Base-by-base conservation (phyloP, 2,113 vertebrate genomes). In the Triplophysa dalaica region DNA sequence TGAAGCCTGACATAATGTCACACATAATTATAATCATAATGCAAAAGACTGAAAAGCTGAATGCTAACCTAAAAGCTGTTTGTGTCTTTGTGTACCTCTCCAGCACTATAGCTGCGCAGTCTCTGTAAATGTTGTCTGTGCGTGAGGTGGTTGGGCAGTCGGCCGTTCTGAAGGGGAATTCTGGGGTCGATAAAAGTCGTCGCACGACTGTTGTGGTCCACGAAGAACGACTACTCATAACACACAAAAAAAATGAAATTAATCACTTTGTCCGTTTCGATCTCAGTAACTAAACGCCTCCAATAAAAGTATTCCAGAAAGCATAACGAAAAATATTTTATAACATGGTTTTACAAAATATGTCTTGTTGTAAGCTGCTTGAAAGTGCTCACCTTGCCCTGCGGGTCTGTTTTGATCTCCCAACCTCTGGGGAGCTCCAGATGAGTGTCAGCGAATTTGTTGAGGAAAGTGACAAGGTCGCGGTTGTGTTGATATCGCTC, bases 401-500 rank as follows among this genome's bases (percentile, higher is more conserved):
- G 97, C 69, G 95, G 95, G 89, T 99, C 98, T 0, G 95, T 96
- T 90, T 99, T 99, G 87, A 99, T 96, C 88, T 99, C 98, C 98
- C 98, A 99, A 77, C 97, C 98, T 52, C 97, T 92, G 9, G 98
- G 97, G 80, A 99, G 91, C 87, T 99, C 98, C 85, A 98, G 90
- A 50, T 93, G 91, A 0, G 93, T 95, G 86, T 99, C 97, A 43
- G 96, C 93, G 58, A 99, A 99, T 92, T 96, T 97, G 86, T 98
- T 99, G 89, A 99, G 95, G 92, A 99, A 99, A 68, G 96, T 94
- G 83, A 99, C 98, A 85, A 99, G 90, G 89, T 99, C 98, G 6
- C 98, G 91, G 88, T 99, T 99, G 82, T 99, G 98, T 81, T 99
- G 97, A 89, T 99, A 99, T 43, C 97, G 95, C 86, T 99, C 98